A percentile compares a stretch with the other conserved stretches of the same genome.
These are phyloP conservation scores for Paraplagusia blochii DNA, from an alignment of 2,113 vertebrate genomes.

Conservation along the genomic window DNA sequence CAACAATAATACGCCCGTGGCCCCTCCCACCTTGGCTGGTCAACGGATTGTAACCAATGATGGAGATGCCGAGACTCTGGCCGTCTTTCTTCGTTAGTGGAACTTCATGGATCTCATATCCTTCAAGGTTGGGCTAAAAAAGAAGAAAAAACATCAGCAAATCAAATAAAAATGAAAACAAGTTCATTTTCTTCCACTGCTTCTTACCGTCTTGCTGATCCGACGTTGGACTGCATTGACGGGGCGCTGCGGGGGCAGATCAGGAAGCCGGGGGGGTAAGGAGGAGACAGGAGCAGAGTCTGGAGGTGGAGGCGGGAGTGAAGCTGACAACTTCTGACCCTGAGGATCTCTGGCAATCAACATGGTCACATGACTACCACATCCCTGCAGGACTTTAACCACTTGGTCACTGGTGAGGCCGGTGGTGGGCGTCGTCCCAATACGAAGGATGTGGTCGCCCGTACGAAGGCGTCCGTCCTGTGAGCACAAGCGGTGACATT, in stretches of 20 bases:
- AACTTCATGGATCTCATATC: slow-evolving; percentile 86
- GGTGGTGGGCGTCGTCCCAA: slow-evolving; percentile 85
- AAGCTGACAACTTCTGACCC: slow-evolving; percentile 48
- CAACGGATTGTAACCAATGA: slow-evolving; percentile 84
- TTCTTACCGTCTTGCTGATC: slow-evolving; percentile 57
- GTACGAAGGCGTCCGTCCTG: slow-evolving; percentile 91
- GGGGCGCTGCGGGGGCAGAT: background rate
- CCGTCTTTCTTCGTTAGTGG: slow-evolving; percentile 85
- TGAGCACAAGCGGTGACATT: slow-evolving; percentile 28
- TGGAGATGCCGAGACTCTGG: slow-evolving; percentile 94
- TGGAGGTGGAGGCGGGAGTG: slow-evolving; percentile 75
- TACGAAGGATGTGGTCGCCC: slow-evolving; percentile 92
- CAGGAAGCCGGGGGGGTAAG: slow-evolving; percentile 44
- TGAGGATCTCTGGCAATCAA: slow-evolving; percentile 83
- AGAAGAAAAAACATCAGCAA: background rate
- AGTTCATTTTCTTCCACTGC: too few species aligned
- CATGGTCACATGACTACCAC: slow-evolving; percentile 87
- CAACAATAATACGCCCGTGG: background rate
- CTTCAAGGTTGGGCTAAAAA: slow-evolving; percentile 76
- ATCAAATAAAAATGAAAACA: too few species aligned
- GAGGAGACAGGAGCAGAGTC: slow-evolving; percentile 75
- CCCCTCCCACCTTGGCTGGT: slow-evolving; percentile 74
- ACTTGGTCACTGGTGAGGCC: slow-evolving; percentile 93
- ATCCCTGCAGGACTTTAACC: slow-evolving; percentile 88
- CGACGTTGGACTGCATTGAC: slow-evolving; percentile 5